Evolutionary conservation across 1,140 invertebrate genomes (phyloP), one percentile per base, ranked within the genome.

Genomic region (Diorhabda carinulata): DNA sequence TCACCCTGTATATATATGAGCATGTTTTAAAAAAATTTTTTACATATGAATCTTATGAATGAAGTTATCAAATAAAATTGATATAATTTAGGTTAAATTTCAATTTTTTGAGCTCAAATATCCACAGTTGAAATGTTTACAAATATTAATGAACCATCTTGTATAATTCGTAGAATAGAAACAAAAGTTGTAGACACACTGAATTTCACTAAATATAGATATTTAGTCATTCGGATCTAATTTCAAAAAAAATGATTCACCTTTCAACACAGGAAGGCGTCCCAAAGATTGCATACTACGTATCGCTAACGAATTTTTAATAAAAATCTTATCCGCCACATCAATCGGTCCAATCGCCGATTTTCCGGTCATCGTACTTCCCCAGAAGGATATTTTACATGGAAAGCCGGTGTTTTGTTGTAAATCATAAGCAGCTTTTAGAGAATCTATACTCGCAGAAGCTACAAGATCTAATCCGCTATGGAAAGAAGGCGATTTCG

Each of bases 401-500:
- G 65, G 65, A 10, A 67, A 67, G 7, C 64, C 64, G 10, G 64
- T 65, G 41, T 56, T 57, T 10, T 67, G 52, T 42, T 60, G 65
- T 43, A 47, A 41, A 9, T 67, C 70, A 9, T 52, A 41, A 9
- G 83, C 80, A 70, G 82, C 81, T 73, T 82, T 82, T 5, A 84
- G 80, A 42, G 83, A 79, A 75, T 85, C 84, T 43, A 79, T 80
- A 64, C 76, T 80, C 64, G 83, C 82, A 73, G 83, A 86, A 57
- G 90, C 90, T 74, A 91, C 88, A 73, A 90, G 86, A 78, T 92
- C 91, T 68, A 92, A 83, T 44, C 90, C 91, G 80, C 91, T 91
- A 78, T 93, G 91, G 81, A 92, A 93, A 77, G 91, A 92, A 47
- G 92, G 92, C 72, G 91, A 92, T 81, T 93, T 93, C 63, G 91